Evolutionary conservation across 2,888 invertebrate species (phyloP).

Genomic region (Apodemia mormo): DNA sequence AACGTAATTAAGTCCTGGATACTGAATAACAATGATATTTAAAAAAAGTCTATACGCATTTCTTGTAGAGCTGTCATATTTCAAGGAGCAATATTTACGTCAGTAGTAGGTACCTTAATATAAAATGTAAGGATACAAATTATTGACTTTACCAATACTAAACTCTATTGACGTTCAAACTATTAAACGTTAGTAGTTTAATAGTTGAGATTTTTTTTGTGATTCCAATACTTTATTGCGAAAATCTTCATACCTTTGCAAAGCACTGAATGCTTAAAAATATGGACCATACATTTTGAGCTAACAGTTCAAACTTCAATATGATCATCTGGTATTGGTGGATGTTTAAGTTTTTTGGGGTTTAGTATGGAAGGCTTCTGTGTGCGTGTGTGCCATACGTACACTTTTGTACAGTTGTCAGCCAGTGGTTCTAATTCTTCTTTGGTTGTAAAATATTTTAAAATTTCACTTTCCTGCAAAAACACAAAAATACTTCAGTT

Average conservation of each 20-base stretch:
- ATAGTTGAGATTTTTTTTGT: not conserved
- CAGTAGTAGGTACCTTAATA: no score
- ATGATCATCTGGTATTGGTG: conserved; percentile 59
- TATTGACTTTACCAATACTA: not conserved
- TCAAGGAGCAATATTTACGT: no score
- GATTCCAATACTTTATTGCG: not conserved
- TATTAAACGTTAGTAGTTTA: not conserved
- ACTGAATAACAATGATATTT: no score
- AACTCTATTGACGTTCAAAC: not conserved
- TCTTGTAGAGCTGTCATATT: no score
- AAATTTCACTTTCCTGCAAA: conserved; percentile 88
- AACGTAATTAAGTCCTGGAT: no score
- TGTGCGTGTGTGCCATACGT: conserved; percentile 99
- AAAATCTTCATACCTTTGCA: not conserved
- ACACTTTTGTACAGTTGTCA: conserved; percentile 94
- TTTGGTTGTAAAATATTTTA: conserved; percentile 86
- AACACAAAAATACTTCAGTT: not conserved
- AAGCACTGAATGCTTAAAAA: conserved; percentile 26
- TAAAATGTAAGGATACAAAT: no score
- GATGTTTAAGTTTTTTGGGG: conserved; percentile 82
- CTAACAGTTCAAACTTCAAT: conserved; percentile 63
- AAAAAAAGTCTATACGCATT: no score
- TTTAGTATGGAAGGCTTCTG: conserved; percentile 90
- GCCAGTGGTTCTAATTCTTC: conserved; percentile 95
- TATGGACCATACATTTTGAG: conserved; percentile 1